phyloP scores from a whole-genome alignment of 2,113 vertebrate genomes.

The Siniperca chuatsi region DNA sequence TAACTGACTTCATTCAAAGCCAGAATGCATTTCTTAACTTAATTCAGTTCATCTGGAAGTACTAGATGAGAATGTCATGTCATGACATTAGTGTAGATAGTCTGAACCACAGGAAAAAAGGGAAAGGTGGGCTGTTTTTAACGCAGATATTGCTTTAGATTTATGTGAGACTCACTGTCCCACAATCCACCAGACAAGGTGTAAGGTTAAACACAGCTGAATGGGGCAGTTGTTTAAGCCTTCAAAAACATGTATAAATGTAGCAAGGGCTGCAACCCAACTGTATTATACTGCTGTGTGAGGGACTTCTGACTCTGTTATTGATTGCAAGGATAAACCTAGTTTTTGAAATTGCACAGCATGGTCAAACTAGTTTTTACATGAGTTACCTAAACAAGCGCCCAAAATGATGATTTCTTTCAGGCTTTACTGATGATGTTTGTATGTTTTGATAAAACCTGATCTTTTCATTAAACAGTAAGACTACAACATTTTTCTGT shows the following conservation, averaged over 20 bases:
- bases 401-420: neutral
- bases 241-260: neutral
- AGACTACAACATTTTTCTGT: neutral
- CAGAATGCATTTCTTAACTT: neutral
- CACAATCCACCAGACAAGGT: neutral
- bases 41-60: constrained; percentile 12
- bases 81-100: neutral
- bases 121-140: neutral
- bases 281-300: too few relatives aligned
- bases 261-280: neutral
- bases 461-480: neutral
- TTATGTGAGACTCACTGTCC: neutral
- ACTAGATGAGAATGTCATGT: neutral
- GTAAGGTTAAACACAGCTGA: neutral
- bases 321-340: too few relatives aligned
- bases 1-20: constrained; percentile 4
- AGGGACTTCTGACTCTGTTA: neutral
- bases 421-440: neutral
- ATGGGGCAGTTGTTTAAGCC: neutral
- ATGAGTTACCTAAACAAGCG: neutral
- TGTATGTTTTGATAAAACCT: neutral
- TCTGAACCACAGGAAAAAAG: neutral
- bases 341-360: neutral
- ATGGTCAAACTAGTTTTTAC: neutral
- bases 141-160: neutral